Evolutionary conservation across 1,140 invertebrate genomes (phyloP), one percentile per base, ranked within the genome.

Genomic region (Brachionus rubens): DNA sequence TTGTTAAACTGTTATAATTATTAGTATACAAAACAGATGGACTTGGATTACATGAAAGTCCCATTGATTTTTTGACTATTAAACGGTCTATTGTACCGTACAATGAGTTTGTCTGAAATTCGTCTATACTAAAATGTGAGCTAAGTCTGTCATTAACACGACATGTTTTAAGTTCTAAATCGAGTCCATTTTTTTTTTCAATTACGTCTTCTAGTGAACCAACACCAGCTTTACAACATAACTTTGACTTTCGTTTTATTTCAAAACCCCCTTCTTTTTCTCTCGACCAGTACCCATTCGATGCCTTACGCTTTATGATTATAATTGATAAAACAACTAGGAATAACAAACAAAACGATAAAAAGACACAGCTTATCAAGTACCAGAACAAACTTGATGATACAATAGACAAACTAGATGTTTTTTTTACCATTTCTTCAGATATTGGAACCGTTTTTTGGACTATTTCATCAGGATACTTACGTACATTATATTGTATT

Each of bases 31-130:
- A 26, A n/a, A 72, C 46, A 24, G 46, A 40, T 9, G 28, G 50
- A 50, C 50, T 65, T 10, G 68, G 30, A 33, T 48, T 48, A 30
- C 30, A 30, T 6, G 43, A 28, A 19, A 54, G 50, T 7, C 46
- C 43, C 19, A 48, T 16, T 16, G 68, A 19, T 21, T 48, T 72
- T 28, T 72, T 72, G 3, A 72, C 68, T 26, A 72, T 72, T 21
- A 72, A 41, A 40, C 50, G 16, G n/a, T 72, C 68, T n/a, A 72
- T 72, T 19, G 68, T 72, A 36, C 68, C 68, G 28, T 72, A 72
- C 30, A 72, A 54, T 2, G 68, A 72, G 19, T 48, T 54, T 3
- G 68, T 54, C 14, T 36, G 30, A 41, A 21, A 72, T 1, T 72
- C 68, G 0, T 72, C 68, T 19, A 33, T 1, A 21, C 28, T 72